phyloP scores from a whole-genome alignment of 2,888 invertebrate genomes.

The Polylopha cassiicola region DNA sequence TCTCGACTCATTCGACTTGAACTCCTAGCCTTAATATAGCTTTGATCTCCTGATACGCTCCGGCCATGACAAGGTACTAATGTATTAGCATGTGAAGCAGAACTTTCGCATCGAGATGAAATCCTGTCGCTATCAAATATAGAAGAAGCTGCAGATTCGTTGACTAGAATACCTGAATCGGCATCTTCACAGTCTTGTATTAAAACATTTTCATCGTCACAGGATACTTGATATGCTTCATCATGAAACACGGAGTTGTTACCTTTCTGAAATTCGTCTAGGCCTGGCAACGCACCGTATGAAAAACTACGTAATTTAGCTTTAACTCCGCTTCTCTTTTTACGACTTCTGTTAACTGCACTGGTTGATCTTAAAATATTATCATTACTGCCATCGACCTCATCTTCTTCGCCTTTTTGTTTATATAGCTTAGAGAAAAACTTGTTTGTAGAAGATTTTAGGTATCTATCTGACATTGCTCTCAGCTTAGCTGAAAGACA shows the following conservation, averaged over 20 bases:
- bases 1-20: constrained; percentile 65
- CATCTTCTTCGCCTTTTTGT: constrained; percentile 58
- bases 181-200: constrained; percentile 82
- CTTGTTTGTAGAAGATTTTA: constrained; percentile 82
- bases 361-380: constrained; percentile 50
- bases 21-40: constrained; percentile 52
- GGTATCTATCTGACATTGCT: constrained; percentile 84
- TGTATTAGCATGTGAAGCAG: constrained; percentile 63
- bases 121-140: constrained; percentile 77
- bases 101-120: constrained; percentile 73
- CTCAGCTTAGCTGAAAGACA: constrained; percentile 83
- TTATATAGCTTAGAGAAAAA: constrained; percentile 82
- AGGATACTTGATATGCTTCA: constrained; percentile 69
- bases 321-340: constrained; percentile 63
- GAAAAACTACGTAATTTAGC: constrained; percentile 83
- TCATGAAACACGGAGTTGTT: constrained; percentile 81
- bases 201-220: constrained; percentile 74
- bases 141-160: constrained; percentile 83
- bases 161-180: constrained; percentile 86
- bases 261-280: constrained; percentile 81
- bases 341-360: constrained; percentile 53
- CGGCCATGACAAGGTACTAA: constrained; percentile 62
- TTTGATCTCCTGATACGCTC: constrained; percentile 72
- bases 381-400: constrained; percentile 42
- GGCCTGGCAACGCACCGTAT: constrained; percentile 83